Percentiles rank a stretch among this genome's conserved stretches.
These are phyloP conservation scores for Scrobipalpa atriplicella DNA, from an alignment of 2,888 invertebrate genomes.

Conservation along the genomic window DNA sequence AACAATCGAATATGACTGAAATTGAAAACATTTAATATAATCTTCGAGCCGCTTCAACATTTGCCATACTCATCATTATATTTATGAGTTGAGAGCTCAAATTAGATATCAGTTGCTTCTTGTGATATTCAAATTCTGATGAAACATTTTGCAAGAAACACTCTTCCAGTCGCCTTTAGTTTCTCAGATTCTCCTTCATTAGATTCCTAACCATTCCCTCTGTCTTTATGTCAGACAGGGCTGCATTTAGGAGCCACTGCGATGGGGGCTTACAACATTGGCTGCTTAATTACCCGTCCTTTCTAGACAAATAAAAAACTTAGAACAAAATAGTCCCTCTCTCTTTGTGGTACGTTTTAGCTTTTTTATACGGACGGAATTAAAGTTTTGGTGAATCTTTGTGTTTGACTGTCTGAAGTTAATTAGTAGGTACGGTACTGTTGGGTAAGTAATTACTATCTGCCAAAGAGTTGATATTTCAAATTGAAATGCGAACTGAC, in stretches of 20 bases:
- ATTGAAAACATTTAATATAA: background rate
- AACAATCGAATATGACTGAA: conserved; percentile 30
- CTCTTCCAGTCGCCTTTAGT: background rate
- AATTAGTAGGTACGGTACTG: conserved; percentile 11
- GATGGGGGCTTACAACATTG: conserved; percentile 55
- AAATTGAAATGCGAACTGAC: conserved; percentile 12
- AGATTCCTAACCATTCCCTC: conserved; percentile 50
- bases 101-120: too few species aligned
- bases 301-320: conserved; percentile 59
- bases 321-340: conserved; percentile 49
- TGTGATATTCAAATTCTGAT: too few species aligned
- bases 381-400: conserved; percentile 37
- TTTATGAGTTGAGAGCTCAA: too few species aligned
- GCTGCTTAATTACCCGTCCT: conserved; percentile 69
- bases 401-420: conserved; percentile 21
- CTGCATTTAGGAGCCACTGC: conserved; percentile 55
- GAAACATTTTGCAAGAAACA: too few species aligned
- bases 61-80: too few species aligned
- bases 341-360: conserved; percentile 52
- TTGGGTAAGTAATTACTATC: background rate
- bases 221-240: conserved; percentile 56
- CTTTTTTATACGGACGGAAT: conserved; percentile 43
- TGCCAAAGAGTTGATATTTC: conserved; percentile 20
- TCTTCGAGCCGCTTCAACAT: too few species aligned
- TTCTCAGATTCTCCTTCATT: conserved; percentile 33